Base-by-base conservation (phyloP, 35 echinoderm and acorn worm genomes). In the Holothuria glaberrima region DNA sequence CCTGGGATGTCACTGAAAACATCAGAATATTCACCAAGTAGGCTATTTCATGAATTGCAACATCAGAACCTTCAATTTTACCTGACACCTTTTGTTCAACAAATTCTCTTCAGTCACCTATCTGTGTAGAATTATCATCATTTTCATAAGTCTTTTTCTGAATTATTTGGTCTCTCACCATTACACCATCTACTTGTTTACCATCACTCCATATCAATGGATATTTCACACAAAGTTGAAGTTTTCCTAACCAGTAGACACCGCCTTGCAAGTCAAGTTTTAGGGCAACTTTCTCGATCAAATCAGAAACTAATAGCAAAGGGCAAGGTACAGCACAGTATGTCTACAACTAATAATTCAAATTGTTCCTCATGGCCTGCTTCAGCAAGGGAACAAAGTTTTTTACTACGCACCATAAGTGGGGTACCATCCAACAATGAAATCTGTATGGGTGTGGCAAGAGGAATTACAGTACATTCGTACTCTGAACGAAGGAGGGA, bases 401-500 rank as follows among this genome's bases (percentile, higher is more conserved):
- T 21, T 45, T 75, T 75, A 32, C 71, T 28, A 32, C 6, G 18
- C 12, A 75, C 71, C 36, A 36, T 45, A 31, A 75, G 20, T 75
- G 71, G 71, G 25, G 30, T 75, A 35, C 71, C 36, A 75, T 75
- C 71, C 20, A 75, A 45, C 12, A 75, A 45, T 75, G 30, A 75
- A 20, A 45, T 13, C 21, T 36, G 71, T 9, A 75, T 31, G 13
- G 71, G 71, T 75, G n/a, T n/a, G n/a, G n/a, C n/a, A n/a, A n/a
- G n/a, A n/a, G n/a, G n/a, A n/a, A n/a, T n/a, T n/a, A n/a, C n/a
- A n/a, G n/a, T n/a, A n/a, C n/a, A n/a, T n/a, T n/a, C n/a, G n/a
- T n/a, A n/a, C n/a, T n/a, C n/a, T n/a, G n/a, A n/a, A n/a, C n/a
- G n/a, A n/a, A n/a, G n/a, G n/a, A n/a, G n/a, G n/a, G n/a, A n/a